These are phyloP conservation scores for Micropoecilia bifurca DNA, from an alignment of 2,797 vertebrate species.

Conservation along the genomic window DNA sequence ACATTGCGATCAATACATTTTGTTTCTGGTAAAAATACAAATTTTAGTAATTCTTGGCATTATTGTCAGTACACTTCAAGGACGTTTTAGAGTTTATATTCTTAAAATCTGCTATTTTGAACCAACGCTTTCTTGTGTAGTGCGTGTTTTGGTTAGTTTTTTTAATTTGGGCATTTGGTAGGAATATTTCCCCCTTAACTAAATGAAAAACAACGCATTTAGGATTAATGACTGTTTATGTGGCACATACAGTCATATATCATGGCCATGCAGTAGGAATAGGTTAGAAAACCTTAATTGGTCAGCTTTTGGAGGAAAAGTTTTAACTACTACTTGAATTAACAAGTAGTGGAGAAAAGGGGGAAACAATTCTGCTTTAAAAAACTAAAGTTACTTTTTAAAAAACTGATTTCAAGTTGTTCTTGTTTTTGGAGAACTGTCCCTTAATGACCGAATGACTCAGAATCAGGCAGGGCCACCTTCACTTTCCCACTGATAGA, in stretches of 20 bases:
- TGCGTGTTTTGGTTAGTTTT: neutral
- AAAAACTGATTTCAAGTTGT: constrained; percentile 3
- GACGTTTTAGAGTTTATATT: neutral
- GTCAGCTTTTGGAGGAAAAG: neutral
- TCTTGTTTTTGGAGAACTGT: neutral
- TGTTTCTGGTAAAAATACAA: neutral
- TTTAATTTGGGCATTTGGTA: neutral
- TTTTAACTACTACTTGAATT: neutral
- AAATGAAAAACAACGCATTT: neutral
- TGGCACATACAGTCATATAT: neutral
- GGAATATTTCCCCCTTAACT: neutral
- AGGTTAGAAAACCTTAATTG: neutral
- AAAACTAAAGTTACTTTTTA: neutral
- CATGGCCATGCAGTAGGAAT: neutral
- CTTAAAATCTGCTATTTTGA: neutral
- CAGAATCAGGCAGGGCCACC: constrained; percentile 7
- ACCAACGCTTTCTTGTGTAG: neutral
- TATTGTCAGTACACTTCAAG: neutral
- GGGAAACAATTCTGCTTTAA: neutral
- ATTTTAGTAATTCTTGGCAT: neutral
- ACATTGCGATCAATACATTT: neutral
- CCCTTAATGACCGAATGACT: constrained; percentile 15
- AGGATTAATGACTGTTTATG: neutral
- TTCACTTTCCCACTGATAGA: neutral
- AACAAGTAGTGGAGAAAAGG: neutral